Evolutionary conservation across 2,888 invertebrate species (phyloP).

Genomic region (Drosophila merina): DNA sequence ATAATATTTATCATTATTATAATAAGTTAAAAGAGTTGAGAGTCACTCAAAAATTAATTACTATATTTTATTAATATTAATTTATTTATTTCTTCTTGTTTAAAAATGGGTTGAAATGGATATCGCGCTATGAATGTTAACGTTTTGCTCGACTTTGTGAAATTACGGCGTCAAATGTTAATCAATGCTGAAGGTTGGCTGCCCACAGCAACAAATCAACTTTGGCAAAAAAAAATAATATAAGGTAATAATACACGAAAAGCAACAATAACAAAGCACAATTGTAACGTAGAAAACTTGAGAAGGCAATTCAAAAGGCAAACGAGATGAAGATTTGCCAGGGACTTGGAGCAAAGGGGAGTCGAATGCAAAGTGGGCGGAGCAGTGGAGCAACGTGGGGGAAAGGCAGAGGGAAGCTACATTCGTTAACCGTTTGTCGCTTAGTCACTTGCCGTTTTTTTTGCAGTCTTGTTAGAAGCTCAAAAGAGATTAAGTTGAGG

Average conservation of each 20-base stretch:
- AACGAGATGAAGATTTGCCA: slow-evolving; percentile 31
- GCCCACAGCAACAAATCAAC: slow-evolving; percentile 45
- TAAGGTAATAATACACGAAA: slow-evolving; percentile 44
- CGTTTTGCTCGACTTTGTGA: slow-evolving; percentile 33
- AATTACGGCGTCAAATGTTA: slow-evolving; percentile 80
- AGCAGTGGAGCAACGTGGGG: neutral
- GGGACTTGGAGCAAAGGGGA: slow-evolving; percentile 37
- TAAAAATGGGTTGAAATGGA: slow-evolving; percentile 8
- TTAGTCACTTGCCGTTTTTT: slow-evolving; percentile 35
- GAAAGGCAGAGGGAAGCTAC: slow-evolving; percentile 10
- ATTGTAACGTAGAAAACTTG: slow-evolving; percentile 59
- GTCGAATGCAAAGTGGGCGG: slow-evolving; percentile 8
- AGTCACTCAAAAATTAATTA: neutral
- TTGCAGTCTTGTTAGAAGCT: slow-evolving; percentile 24
- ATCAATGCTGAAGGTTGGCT: slow-evolving; percentile 77
- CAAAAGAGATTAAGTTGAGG: neutral
- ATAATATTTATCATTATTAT: neutral
- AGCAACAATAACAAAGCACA: slow-evolving; percentile 53
- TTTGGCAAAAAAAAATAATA: slow-evolving; percentile 28
- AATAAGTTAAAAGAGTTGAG: no score
- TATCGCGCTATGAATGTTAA: slow-evolving; percentile 19
- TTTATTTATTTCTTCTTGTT: neutral
- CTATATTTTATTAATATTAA: neutral
- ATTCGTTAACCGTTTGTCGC: slow-evolving; percentile 45
- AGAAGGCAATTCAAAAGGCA: slow-evolving; percentile 30